A percentile compares a stretch with the other conserved stretches of the same genome.
These are phyloP conservation scores for Siphamia tubifer DNA, from an alignment of 2,113 vertebrate species.

Conservation along the genomic window DNA sequence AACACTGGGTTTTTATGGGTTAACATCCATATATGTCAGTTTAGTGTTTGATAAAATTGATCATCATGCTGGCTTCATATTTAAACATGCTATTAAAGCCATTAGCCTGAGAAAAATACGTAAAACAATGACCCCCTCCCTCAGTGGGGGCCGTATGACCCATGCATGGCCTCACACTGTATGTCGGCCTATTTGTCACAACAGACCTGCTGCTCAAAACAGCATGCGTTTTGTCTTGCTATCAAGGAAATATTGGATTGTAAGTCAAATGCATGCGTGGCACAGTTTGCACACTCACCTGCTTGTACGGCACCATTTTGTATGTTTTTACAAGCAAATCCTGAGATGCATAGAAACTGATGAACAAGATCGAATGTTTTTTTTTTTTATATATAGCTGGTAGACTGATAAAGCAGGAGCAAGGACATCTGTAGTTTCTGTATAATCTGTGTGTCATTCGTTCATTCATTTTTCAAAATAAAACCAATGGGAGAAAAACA, in stretches of 20 bases:
- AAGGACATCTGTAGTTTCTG: no score
- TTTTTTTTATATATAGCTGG: not conserved
- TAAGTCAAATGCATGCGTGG: conserved; percentile 20
- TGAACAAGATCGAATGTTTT: not conserved
- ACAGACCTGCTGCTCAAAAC: conserved; percentile 24
- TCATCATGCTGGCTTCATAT: conserved; percentile 1
- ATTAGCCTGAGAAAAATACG: no score
- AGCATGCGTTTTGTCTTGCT: conserved; percentile 51
- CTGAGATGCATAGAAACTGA: not conserved
- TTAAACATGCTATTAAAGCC: not conserved
- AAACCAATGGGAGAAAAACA: no score
- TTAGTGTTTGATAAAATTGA: not conserved
- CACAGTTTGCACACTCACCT: conserved; percentile 37
- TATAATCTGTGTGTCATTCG: no score
- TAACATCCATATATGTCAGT: not conserved
- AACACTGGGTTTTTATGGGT: no score
- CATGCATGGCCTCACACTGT: conserved; percentile 52
- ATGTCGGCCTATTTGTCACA: conserved; percentile 29
- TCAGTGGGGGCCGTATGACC: conserved; percentile 7
- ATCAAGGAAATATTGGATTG: not conserved
- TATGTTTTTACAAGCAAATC: no score
- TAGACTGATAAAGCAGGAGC: not conserved
- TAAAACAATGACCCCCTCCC: no score
- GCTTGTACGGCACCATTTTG: conserved; percentile 59
- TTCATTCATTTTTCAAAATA: no score